Evolutionary conservation across 2,888 invertebrate genomes (phyloP).

Genomic region (Notocelia uddmanniana): DNA sequence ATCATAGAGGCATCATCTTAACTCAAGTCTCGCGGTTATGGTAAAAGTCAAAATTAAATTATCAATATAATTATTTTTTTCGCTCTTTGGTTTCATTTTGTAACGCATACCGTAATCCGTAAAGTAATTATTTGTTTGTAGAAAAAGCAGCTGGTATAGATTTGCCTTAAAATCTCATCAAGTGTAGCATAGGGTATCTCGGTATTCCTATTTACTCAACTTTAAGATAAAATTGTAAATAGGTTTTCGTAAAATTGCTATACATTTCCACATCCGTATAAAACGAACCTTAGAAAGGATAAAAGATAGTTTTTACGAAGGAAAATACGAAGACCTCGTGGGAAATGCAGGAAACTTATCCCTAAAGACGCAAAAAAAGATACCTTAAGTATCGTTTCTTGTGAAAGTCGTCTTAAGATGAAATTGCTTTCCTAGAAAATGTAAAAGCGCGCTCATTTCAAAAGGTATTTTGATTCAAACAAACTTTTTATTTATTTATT

Average conservation of each 20-base stretch:
- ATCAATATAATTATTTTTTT: no score
- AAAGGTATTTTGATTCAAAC: background rate
- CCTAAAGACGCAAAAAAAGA: constrained; percentile 4
- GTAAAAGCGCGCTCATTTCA: background rate
- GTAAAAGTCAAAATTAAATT: no score
- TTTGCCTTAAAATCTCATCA: no score
- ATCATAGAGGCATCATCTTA: no score
- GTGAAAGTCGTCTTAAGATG: background rate
- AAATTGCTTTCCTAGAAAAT: constrained; percentile 2
- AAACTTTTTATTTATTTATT: background rate
- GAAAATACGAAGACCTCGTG: constrained; percentile 5
- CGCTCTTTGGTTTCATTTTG: no score
- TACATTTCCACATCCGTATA: background rate
- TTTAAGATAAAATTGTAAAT: background rate
- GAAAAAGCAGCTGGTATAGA: no score
- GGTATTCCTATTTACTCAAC: background rate
- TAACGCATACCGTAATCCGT: no score
- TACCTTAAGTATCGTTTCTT: constrained; percentile 2
- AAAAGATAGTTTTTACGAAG: constrained; percentile 16
- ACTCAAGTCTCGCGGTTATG: no score
- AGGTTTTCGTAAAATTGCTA: background rate
- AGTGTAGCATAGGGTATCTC: no score
- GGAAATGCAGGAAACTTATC: constrained; percentile 22
- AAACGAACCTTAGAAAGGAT: background rate
- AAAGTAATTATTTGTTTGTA: no score